These are phyloP conservation scores for Pangasius sanitwongsei DNA, from an alignment of 2,797 vertebrate species.

Conservation along the genomic window DNA sequence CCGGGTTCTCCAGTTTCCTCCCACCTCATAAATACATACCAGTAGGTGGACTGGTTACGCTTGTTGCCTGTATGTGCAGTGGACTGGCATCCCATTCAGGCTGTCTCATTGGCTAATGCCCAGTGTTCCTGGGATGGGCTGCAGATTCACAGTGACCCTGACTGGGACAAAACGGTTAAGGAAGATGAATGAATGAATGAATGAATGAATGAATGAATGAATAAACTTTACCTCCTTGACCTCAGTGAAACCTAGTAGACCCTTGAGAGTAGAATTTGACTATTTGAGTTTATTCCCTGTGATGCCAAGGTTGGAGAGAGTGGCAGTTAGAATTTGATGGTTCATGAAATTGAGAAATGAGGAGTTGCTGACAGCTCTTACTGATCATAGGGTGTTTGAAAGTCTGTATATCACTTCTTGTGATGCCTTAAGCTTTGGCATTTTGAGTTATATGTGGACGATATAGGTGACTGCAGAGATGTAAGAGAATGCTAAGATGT, in stretches of 20 bases:
- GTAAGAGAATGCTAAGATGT: background rate
- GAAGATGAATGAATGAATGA: background rate
- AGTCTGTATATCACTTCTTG: background rate
- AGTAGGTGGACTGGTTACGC: background rate
- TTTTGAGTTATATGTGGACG: background rate
- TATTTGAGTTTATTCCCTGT: background rate
- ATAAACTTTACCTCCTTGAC: background rate
- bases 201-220: background rate
- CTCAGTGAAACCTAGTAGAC: too few relatives aligned
- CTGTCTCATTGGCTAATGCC: background rate
- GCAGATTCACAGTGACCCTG: background rate
- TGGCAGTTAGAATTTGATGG: background rate
- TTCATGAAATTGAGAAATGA: slow-evolving; percentile 24
- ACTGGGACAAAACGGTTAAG: background rate
- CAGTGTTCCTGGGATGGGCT: background rate
- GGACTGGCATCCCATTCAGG: background rate
- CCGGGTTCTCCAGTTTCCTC: background rate
- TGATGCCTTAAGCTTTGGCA: background rate
- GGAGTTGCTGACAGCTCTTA: slow-evolving; percentile 1
- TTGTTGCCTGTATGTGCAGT: background rate
- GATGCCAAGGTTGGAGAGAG: slow-evolving; percentile 1
- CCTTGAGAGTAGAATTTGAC: slow-evolving; percentile 2
- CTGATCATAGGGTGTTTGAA: background rate
- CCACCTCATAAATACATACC: background rate
- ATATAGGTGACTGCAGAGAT: background rate